Base-by-base conservation (phyloP, 2,888 invertebrate species). In the Noctua fimbriata region DNA sequence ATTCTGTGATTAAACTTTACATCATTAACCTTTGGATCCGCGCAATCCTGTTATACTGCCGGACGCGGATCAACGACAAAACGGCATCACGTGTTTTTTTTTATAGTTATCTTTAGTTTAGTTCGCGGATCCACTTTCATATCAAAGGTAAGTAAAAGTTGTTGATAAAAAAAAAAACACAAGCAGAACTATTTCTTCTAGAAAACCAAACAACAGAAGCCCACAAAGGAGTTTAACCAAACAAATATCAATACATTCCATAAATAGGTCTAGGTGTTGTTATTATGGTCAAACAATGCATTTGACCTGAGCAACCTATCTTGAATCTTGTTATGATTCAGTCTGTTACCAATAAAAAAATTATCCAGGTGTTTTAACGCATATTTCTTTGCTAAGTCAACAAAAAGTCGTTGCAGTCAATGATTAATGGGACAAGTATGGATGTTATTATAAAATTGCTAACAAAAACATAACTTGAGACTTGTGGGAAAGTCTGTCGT, bases 321-420 rank as follows among this genome's bases (percentile, higher is more conserved):
- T 74, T 72, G 65, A 47, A 49, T 24, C 21, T 73, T 79, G 67
- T 44, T 81, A 81, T 84, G 81, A 85, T 79, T 79, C 73, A 87
- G 49, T 44, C 14, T 47, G 7, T 65, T 52, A 52, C 66, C 36
- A 85, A 74, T 66, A 74, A 84, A 55, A 81, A 81, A 71, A 85
- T 82, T 78, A 66, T 52, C 66, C 88, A 81, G 76, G 82, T 89
- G 88, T 75, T 77, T 75, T 28, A 67, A 7, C 32, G 69, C 73
- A 76, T 78, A 65, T 77, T 79, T 69, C 60, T 81, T 76, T 32
- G 73, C 69, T 49, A 74, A 76, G 60, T 73, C 69, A 85, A 83
- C 79, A 88, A 70, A 79, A 78, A 81, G 41, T 47, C 18, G 85
- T 63, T 72, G 16, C 16, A 47, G n/a, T 24, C 47, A 73, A 82